Percentiles rank a stretch among this genome's conserved stretches.
Conservation (phyloP, 2,797 vertebrate species). For the Agapornis canus region DNA sequence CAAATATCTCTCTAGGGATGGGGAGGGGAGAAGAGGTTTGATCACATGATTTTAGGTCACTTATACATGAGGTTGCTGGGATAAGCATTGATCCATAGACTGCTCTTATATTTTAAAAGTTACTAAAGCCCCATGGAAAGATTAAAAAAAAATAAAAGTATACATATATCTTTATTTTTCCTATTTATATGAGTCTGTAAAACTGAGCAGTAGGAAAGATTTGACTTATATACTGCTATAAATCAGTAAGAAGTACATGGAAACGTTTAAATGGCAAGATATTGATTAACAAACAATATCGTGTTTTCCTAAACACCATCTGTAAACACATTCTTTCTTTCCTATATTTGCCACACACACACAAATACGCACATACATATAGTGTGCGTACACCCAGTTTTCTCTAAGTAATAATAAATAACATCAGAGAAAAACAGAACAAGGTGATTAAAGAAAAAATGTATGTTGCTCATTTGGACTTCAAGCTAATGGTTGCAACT, state of each 20-base stretch:
- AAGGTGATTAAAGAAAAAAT: background rate
- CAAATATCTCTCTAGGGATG: slow-evolving; percentile 69
- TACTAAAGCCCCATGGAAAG: slow-evolving; percentile 10
- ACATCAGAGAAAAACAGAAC: background rate
- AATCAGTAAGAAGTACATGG: slow-evolving; percentile 13
- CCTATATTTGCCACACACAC: background rate
- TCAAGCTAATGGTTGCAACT: background rate
- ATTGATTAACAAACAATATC: background rate
- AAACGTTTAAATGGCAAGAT: slow-evolving; percentile 9
- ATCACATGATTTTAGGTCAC: slow-evolving; percentile 75
- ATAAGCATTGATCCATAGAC: slow-evolving; percentile 55
- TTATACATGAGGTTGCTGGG: slow-evolving; percentile 50
- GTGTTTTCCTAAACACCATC: background rate
- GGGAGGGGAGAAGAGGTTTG: slow-evolving; percentile 69
- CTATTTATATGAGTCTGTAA: background rate
- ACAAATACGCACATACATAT: background rate
- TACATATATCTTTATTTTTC: background rate
- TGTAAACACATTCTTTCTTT: background rate
- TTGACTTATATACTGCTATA: background rate
- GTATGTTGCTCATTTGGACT: background rate
- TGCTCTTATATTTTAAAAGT: slow-evolving; percentile 37
- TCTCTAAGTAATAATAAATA: background rate
- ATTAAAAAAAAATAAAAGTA: background rate
- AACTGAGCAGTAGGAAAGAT: background rate
- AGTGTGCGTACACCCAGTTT: background rate